Evolutionary conservation across 2,113 vertebrate genomes (phyloP), one percentile per base, ranked within the genome.

Genomic region (Ptyas mucosa): DNA sequence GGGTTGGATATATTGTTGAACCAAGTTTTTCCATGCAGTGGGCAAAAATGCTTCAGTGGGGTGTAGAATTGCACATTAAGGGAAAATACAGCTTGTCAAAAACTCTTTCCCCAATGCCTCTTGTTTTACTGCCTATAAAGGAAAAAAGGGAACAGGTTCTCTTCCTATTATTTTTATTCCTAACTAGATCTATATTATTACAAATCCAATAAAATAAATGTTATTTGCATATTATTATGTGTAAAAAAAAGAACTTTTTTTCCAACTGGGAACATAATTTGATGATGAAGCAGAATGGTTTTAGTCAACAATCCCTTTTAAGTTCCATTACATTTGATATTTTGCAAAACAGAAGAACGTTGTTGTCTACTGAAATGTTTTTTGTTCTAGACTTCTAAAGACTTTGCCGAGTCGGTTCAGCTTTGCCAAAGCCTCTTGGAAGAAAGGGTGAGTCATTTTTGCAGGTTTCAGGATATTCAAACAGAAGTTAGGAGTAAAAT

Each of bases 381-480:
- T 26, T 93, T 1, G 26, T 21, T 92, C 96, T 96, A 96, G 96
- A 97, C 94, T 93, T 93, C 97, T 23, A 97, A 20, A 94, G 97
- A 98, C 51, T 98, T 98, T 55, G 97, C 96, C 87, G 98, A 99
- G 92, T 98, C 98, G 91, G 94, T 98, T 91, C 97, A 98, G 58
- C 95, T 98, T 81, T 98, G 98, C 97, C 98, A 99, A 96, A 95
- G 81, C 0, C 94, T 99, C 53, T 95, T 96, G 6, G 91, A 96
- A 91, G 98, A 99, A 94, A 99, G 98, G 97, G 99, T 98, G 94
- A 90, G 94, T 93, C 1, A 34, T 18, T 49, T 93, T 5, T 43
- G 5, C 58, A 1, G 88, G 87, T 5, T 92, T 1, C 57, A 61
- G 49, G 64, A 95, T 51, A 87, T 89, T 81, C 53, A 92, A 3